Evolutionary conservation across 1,140 invertebrate genomes (phyloP), one percentile per base, ranked within the genome.

Genomic region (Danaus plexippus): DNA sequence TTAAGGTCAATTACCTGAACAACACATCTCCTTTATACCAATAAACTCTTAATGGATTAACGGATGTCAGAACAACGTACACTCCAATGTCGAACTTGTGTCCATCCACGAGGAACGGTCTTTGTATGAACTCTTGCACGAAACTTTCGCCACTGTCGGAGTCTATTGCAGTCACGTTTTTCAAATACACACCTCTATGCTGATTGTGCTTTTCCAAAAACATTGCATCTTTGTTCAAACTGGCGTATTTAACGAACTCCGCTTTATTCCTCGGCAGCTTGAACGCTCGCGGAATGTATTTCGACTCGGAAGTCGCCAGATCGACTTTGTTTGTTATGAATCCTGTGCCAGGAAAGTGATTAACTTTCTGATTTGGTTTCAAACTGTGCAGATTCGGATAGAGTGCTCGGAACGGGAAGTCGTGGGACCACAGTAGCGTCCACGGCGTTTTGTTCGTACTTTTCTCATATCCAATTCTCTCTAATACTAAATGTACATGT

Each of bases 41-140:
- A 71, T 99, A 99, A 0, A 95, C 90, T 68, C 96, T 88, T 1
- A 99, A 79, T 9, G 97, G 97, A 87, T 97, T 90, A 1, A 99
- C 90, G 0, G 96, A 97, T 0, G 97, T 98, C 1, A 98, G 88
- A 1, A 95, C 93, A 0, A 95, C 95, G 85, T 99, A 99, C 12
- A 99, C 91, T 11, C 97, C 97, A 77, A 99, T 96, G 79, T 99
- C 97, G 88, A 99, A 99, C 87, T 98, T 98, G 77, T 95, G 90
- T 0, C 94, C 94, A 75, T 95, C 94, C 3, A 96, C 90, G 11
- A 95, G 83, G 59, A 94, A 92, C 9, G 97, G 97, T 61, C 92
- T 93, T 51, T 93, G 89, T 12, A 95, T 89, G 80, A 93, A 99
- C 78, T 97, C 94, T 75, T 99, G 97, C 1, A 99, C 89, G 84